Conservation (phyloP, 2,888 invertebrate genomes). For the Anticlea derivata region DNA sequence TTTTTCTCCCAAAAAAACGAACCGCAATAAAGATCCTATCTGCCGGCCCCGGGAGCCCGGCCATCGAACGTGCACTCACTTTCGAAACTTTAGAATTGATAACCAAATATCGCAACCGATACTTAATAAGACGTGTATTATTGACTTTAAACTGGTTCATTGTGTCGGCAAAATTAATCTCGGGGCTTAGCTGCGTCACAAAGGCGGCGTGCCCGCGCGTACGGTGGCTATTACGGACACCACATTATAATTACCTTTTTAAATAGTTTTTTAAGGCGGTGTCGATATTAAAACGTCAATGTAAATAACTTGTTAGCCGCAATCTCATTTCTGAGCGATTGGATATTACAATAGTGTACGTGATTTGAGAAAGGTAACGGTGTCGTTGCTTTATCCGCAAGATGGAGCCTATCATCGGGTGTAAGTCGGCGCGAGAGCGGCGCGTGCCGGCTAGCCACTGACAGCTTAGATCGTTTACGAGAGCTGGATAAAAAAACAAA, state of each 20-base stretch:
- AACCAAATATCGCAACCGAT: slow-evolving; percentile 75
- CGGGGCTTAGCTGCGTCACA: slow-evolving; percentile 78
- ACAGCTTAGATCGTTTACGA: slow-evolving; percentile 56
- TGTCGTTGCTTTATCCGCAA: slow-evolving; percentile 80
- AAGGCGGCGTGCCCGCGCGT: slow-evolving; percentile 74
- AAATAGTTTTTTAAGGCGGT: slow-evolving; percentile 78
- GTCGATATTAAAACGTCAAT: slow-evolving; percentile 84
- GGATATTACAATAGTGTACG: slow-evolving; percentile 84
- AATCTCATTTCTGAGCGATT: slow-evolving; percentile 84
- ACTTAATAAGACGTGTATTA: slow-evolving; percentile 74
- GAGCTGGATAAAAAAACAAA: slow-evolving; percentile 54
- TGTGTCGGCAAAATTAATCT: slow-evolving; percentile 82
- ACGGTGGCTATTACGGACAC: slow-evolving; percentile 77
- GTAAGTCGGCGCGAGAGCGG: slow-evolving; percentile 53
- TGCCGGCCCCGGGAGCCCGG: slow-evolving; percentile 55
- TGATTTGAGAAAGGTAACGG: slow-evolving; percentile 84
- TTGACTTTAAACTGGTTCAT: slow-evolving; percentile 76
- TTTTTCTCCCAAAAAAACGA: slow-evolving; percentile 70
- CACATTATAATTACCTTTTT: slow-evolving; percentile 82
- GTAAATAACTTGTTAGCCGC: slow-evolving; percentile 85
- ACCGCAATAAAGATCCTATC: slow-evolving; percentile 75
- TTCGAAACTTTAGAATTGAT: slow-evolving; percentile 74
- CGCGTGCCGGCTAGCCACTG: slow-evolving; percentile 53
- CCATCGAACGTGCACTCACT: slow-evolving; percentile 49
- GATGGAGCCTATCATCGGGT: slow-evolving; percentile 70